Base-by-base conservation (phyloP, 2,888 invertebrate genomes). In the Drosophila subsilvestris region DNA sequence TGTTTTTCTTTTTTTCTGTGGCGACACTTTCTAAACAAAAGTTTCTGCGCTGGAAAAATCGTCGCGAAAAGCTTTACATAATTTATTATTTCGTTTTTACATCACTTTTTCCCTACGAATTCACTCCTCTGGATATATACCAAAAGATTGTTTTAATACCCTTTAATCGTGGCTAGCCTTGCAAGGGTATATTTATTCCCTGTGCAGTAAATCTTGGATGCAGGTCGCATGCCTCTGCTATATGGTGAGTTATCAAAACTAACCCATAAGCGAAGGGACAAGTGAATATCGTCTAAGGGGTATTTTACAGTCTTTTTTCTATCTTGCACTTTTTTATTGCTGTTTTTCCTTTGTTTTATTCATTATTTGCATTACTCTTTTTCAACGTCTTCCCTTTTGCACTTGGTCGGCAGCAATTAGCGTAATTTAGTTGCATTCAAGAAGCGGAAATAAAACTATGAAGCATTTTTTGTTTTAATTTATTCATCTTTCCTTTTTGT, bases 351-450 rank as follows among this genome's bases (percentile, higher is more conserved):
- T 82, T 76, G 65, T 73, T 84, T 68, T 58, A 27, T 68, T 48
- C 49, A n/a, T 37, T 14, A 37, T 37, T 37, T 37, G 14, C 14
- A 14, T 37, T 37, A 62, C 70, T 53, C 62, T 69, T 71, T 71
- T 45, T 42, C 57, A 48, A 54, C 45, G 25, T 18, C 17, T 44
- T 43, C 69, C 69, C 48, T 29, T 69, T 27, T 42, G 61, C 69
- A 60, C 48, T 66, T 45, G 56, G 42, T 63, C 67, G 49, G 63
- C 63, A 56, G 78, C 73, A 83, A 83, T 83, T 80, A 85, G 79
- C 79, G 88, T 86, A 88, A 84, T 86, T 88, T 80, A 86, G 81
- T 88, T 84, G 86, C 88, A 83, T 69, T 83, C 76, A 80, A 76
- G 76, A 76, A 74, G 71, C 86, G 88, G 83, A 83, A 86, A 82